phyloP scores from a whole-genome alignment of 1,140 invertebrate species.

The Ceratosolen solmsi region DNA sequence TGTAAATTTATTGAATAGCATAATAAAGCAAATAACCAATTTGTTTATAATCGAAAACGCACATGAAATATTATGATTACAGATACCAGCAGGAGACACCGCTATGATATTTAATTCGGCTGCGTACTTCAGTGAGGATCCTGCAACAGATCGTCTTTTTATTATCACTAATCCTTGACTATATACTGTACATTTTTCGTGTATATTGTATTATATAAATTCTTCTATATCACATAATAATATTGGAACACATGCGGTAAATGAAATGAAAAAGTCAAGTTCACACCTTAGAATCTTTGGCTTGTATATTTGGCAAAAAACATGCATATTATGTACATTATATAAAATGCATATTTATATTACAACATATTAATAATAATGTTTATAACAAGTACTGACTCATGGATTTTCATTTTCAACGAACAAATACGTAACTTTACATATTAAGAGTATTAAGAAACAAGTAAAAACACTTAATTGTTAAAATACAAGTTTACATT shows the following conservation, averaged over 20 bases:
- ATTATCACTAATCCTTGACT: conserved; percentile 72
- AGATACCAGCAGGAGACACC: conserved; percentile 44
- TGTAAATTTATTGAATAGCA: no score
- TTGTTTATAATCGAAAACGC: background rate
- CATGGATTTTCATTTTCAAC: conserved; percentile 34
- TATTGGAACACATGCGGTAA: conserved; percentile 50
- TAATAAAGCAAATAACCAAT: no score
- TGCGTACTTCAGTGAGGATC: conserved; percentile 70
- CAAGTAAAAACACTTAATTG: background rate
- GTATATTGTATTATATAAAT: conserved; percentile 70
- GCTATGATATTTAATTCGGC: conserved; percentile 71
- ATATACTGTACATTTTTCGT: conserved; percentile 68
- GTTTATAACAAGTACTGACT: conserved; percentile 32
- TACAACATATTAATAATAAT: conserved; percentile 54
- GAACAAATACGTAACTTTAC: conserved; percentile 24
- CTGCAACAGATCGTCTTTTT: conserved; percentile 69
- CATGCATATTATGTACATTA: conserved; percentile 62
- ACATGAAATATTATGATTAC: background rate
- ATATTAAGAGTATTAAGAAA: background rate
- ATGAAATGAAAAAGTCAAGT: conserved; percentile 46
- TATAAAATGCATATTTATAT: conserved; percentile 52
- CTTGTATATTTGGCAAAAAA: conserved; percentile 69
- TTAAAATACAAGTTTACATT: conserved; percentile 18
- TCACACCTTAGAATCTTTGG: conserved; percentile 57
- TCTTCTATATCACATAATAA: conserved; percentile 56